Evolutionary conservation across 2,113 vertebrate species (phyloP).

Genomic region (Parus major): DNA sequence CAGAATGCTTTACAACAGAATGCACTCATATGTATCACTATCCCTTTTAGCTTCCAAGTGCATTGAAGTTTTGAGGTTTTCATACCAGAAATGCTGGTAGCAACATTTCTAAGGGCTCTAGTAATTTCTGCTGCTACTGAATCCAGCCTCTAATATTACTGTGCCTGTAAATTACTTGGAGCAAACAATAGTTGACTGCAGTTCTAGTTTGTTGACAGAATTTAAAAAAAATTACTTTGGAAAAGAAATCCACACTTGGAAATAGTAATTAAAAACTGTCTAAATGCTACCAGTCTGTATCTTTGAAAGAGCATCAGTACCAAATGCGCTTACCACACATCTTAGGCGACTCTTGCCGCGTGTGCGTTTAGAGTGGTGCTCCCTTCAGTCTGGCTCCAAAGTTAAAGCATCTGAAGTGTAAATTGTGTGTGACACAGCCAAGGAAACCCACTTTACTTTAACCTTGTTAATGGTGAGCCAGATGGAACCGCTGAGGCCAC

Average conservation of each 20-base stretch:
- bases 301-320: neutral
- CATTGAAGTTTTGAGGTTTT: neutral
- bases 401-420: conserved; percentile 62
- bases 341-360: neutral
- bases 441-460: conserved; percentile 67
- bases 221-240: neutral
- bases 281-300: neutral
- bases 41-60: neutral
- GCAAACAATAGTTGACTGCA: neutral
- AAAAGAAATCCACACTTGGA: neutral
- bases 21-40: neutral
- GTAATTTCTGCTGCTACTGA: neutral
- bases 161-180: neutral
- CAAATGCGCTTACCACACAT: neutral
- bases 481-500: conserved; percentile 64
- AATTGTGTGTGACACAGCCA: conserved; percentile 54
- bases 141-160: neutral
- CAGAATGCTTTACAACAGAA: neutral
- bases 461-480: conserved; percentile 64
- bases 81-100: neutral
- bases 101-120: neutral
- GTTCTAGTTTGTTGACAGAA: neutral
- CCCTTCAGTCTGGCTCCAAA: neutral
- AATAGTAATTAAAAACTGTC: neutral
- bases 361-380: neutral